Evolutionary conservation across 2,888 invertebrate genomes (phyloP), one percentile per base, ranked within the genome.

Genomic region (Hypena proboscidalis): DNA sequence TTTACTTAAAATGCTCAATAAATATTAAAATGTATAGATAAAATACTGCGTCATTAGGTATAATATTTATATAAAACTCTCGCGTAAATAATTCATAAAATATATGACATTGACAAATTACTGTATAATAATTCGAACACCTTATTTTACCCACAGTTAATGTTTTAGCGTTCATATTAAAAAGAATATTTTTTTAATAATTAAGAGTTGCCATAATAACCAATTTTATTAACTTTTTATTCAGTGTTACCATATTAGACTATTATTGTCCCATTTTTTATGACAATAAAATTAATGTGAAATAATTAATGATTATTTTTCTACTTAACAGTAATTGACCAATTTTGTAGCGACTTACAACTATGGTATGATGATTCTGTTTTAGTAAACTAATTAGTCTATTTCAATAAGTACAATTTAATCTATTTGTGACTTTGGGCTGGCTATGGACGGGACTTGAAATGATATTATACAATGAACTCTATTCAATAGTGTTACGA

Each of bases 321-420:
- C 25, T 42, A 42, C 25, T 36, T 43, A 37, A 13, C 20, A 22
- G 14, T 43, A 31, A 36, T 37, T 27, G 31, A 37, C 26, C 9
- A 27, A 22, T 30, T 17, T 25, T 21, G 10, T 4, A 39, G 11
- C 20, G n/a, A 10, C 58, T 55, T 58, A 58, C 34, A 31, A 34
- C 47, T 55, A 54, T 40, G 54, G 50, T 62, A 52, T 41, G 52
- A 40, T 42, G 47, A 52, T 62, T 43, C 25, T 43, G 52, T 33
- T 46, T 27, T 45, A 41, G 7, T 33, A 35, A 8, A 21, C n/a
- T 36, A 21, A n/a, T n/a, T 22, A 36, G 11, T 6, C 23, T 45
- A 58, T 42, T 56, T 49, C 15, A 11, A 31, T 63, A 61, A 59
- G 60, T 63, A 61, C 64, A 33, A 17, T 44, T 54, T 27, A 26